phyloP scores from a whole-genome alignment of 2,888 invertebrate genomes.

The Sinhomidia bicolor region DNA sequence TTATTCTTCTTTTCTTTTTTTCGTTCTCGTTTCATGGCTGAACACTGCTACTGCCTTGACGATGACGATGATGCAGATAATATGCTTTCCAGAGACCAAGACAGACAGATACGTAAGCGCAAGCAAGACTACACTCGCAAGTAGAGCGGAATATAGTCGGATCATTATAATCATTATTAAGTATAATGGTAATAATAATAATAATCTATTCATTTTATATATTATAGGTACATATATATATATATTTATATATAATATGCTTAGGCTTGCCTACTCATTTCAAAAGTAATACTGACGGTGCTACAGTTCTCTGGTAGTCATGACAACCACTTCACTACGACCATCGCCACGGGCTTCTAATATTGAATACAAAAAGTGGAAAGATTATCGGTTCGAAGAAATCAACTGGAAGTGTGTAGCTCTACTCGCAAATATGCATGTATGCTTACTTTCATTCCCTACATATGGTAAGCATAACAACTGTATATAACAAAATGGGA shows the following conservation, averaged over 20 bases:
- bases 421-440: too few relatives aligned
- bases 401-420: neutral
- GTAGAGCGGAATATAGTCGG: neutral
- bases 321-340: constrained; percentile 27
- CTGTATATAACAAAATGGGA: constrained; percentile 8
- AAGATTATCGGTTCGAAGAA: constrained; percentile 16
- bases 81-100: constrained; percentile 40
- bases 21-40: constrained; percentile 7
- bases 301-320: neutral
- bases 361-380: neutral
- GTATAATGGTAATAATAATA: too few relatives aligned
- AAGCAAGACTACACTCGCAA: too few relatives aligned
- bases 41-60: constrained; percentile 17
- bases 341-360: neutral
- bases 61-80: constrained; percentile 42
- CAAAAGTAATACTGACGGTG: constrained; percentile 11
- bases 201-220: neutral
- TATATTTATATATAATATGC: too few relatives aligned
- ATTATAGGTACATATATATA: neutral
- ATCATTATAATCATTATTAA: constrained; percentile 37
- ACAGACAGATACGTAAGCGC: neutral
- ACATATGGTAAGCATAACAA: neutral
- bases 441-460: neutral
- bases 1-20: neutral
- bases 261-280: neutral